Conservation (phyloP, 2,113 vertebrate species). For the Neogobius melanostomus region DNA sequence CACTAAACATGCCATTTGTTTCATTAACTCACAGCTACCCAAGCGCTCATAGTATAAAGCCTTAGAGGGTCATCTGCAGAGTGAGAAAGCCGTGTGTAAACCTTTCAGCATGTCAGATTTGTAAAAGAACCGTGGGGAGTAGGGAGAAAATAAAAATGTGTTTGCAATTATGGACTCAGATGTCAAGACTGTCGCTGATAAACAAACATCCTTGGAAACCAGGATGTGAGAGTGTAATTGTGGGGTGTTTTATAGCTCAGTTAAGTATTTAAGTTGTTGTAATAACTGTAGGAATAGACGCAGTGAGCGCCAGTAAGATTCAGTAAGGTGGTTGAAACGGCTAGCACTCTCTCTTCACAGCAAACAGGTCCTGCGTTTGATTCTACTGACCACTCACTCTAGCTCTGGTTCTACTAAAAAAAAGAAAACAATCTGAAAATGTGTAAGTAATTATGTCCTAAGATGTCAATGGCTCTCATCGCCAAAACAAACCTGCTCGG, state of each 20-base stretch:
- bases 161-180: constrained; percentile 46
- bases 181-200: constrained; percentile 44
- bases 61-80: constrained; percentile 51
- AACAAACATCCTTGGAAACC: constrained; percentile 21
- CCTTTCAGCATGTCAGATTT: constrained; percentile 48
- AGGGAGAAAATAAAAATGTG: constrained; percentile 35
- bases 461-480: constrained; percentile 34
- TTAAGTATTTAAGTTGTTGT: not conserved
- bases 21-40: constrained; percentile 55
- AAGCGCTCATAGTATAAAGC: constrained; percentile 25
- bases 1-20: constrained; percentile 55
- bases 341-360: not conserved
- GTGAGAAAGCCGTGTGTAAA: constrained; percentile 15
- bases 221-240: not conserved
- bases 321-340: not conserved
- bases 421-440: no score
- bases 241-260: not conserved
- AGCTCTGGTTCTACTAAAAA: no score
- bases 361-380: not conserved
- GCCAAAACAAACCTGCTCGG: constrained; percentile 32
- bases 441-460: constrained; percentile 42
- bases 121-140: constrained; percentile 16
- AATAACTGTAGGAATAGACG: not conserved
- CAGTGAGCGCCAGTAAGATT: not conserved
- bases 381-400: no score